These are phyloP conservation scores for Cinclus mexicanus DNA, from an alignment of 2,113 vertebrate genomes.

Conservation along the genomic window DNA sequence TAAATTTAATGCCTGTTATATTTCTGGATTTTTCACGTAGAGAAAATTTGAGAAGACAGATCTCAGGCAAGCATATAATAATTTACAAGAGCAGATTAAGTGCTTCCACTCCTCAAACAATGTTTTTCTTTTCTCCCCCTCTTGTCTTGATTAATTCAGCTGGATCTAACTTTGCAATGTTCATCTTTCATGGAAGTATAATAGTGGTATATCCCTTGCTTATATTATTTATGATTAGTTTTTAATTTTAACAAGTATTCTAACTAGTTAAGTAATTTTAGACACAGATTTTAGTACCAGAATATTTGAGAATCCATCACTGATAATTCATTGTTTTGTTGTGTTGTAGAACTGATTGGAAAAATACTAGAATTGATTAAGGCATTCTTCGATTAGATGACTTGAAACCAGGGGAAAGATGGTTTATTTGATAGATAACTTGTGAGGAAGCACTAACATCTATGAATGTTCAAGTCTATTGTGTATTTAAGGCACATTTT, in stretches of 20 bases:
- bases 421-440: not conserved
- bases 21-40: not conserved
- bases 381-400: not conserved
- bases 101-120: not conserved
- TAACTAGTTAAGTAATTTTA: not conserved
- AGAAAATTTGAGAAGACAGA: not conserved
- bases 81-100: not conserved
- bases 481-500: not conserved
- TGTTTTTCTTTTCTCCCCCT: rapidly evolving
- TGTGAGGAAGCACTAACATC: not conserved
- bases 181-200: not conserved
- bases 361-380: not conserved
- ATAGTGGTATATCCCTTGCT: not conserved
- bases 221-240: not conserved
- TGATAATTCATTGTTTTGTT: not conserved
- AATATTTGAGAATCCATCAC: not conserved
- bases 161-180: not conserved
- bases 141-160: not conserved
- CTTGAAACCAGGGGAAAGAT: not conserved
- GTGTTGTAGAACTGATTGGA: not conserved
- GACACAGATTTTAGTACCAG: not conserved
- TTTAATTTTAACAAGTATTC: not conserved
- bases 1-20: not conserved
- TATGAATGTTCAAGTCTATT: not conserved
- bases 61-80: not conserved